Percentiles rank a stretch among this genome's conserved stretches.
phyloP scores from a whole-genome alignment of 2,113 vertebrate genomes.

The Cyanoderma ruficeps region DNA sequence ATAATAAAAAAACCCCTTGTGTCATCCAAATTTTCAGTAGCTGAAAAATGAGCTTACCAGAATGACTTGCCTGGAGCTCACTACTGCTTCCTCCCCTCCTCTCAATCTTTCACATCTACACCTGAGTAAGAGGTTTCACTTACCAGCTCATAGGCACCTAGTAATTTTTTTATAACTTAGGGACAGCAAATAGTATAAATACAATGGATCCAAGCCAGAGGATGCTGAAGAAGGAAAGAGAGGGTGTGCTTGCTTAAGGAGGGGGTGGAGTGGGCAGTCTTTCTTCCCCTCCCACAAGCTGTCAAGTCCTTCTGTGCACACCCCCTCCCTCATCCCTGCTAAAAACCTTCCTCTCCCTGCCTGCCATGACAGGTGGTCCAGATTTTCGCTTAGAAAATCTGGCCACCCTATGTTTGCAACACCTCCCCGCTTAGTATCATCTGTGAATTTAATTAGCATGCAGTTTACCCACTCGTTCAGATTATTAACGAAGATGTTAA shows the following conservation, averaged over 20 bases:
- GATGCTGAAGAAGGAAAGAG: not conserved
- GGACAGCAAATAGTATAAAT: not conserved
- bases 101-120: not conserved
- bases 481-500: conserved; percentile 76
- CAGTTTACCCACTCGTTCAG: conserved; percentile 62
- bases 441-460: conserved; percentile 77
- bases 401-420: conserved; percentile 68
- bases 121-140: not conserved
- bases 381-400: conserved; percentile 70
- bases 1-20: too few species aligned
- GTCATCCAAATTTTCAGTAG: not conserved
- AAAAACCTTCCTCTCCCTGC: conserved; percentile 48
- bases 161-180: conserved; percentile 8
- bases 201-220: not conserved
- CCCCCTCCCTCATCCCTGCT: conserved; percentile 22
- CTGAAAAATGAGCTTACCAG: not conserved
- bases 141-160: not conserved
- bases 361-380: conserved; percentile 69
- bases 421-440: conserved; percentile 73
- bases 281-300: conserved; percentile 49
- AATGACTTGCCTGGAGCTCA: not conserved
- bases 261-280: conserved; percentile 30
- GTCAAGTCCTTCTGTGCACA: conserved; percentile 58
- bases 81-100: not conserved
- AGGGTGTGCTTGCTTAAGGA: conserved; percentile 5